Percentiles rank a stretch among this genome's conserved stretches.
Evolutionary conservation across 2,888 invertebrate genomes (phyloP).

Genomic region (Cerastoderma edule): DNA sequence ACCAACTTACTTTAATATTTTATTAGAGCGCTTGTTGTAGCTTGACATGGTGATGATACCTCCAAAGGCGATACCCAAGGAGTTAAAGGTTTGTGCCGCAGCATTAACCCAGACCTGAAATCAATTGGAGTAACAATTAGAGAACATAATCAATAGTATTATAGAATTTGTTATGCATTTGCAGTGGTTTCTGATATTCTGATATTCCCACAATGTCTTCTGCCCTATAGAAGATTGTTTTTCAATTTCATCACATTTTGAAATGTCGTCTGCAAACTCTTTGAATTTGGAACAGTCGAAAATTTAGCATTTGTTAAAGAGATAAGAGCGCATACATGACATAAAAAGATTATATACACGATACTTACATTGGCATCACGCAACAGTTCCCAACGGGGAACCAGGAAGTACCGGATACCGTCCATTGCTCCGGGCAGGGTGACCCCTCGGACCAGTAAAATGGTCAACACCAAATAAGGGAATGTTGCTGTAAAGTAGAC

Average conservation of each 20-base stretch:
- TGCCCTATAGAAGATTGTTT: too few relatives aligned
- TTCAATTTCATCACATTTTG: too few relatives aligned
- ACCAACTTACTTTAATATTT: slow-evolving; percentile 87
- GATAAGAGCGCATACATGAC: too few relatives aligned
- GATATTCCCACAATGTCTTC: too few relatives aligned
- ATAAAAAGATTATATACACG: too few relatives aligned
- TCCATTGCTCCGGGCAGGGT: slow-evolving; percentile 94
- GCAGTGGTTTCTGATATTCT: too few relatives aligned
- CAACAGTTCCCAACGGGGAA: slow-evolving; percentile 93
- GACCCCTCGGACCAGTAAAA: slow-evolving; percentile 93
- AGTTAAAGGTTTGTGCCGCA: slow-evolving; percentile 95
- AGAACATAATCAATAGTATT: too few relatives aligned
- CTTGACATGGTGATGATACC: slow-evolving; percentile 93
- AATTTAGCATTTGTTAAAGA: too few relatives aligned
- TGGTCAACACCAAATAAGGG: slow-evolving; percentile 94
- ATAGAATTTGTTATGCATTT: too few relatives aligned
- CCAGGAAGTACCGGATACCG: slow-evolving; percentile 94
- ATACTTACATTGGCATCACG: slow-evolving; percentile 90
- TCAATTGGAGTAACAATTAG: too few relatives aligned
- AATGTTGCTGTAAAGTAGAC: slow-evolving; percentile 97
- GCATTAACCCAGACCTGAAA: slow-evolving; percentile 94
- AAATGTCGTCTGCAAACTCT: too few relatives aligned
- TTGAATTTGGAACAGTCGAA: too few relatives aligned
- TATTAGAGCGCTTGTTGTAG: slow-evolving; percentile 96
- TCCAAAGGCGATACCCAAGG: slow-evolving; percentile 96